Percentiles rank a stretch among this genome's conserved stretches.
phyloP scores from a whole-genome alignment of 2,113 vertebrate species.

The Thunnus maccoyii region DNA sequence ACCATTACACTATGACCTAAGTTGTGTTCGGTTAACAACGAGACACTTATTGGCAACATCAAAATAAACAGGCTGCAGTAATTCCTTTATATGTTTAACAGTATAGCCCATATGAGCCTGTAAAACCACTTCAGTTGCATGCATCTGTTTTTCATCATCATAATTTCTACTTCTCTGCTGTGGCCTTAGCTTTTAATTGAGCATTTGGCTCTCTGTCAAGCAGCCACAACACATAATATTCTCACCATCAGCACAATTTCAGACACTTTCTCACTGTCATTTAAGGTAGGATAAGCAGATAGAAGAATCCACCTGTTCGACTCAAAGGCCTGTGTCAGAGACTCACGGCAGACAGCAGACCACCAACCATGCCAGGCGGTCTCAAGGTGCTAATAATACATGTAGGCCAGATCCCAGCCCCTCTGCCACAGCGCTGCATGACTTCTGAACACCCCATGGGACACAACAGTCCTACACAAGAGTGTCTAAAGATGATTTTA shows the following conservation, averaged over 20 bases:
- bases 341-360: slow-evolving; percentile 56
- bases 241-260: slow-evolving; percentile 35
- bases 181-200: neutral
- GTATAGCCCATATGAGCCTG: neutral
- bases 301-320: slow-evolving; percentile 73
- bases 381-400: slow-evolving; percentile 76
- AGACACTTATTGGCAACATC: slow-evolving; percentile 41
- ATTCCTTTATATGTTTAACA: slow-evolving; percentile 11
- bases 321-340: slow-evolving; percentile 57
- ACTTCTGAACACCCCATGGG: slow-evolving; percentile 28
- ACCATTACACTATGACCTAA: neutral
- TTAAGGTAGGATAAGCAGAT: slow-evolving; percentile 2
- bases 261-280: neutral
- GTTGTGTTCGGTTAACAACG: slow-evolving; percentile 23
- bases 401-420: slow-evolving; percentile 37
- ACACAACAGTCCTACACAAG: slow-evolving; percentile 17
- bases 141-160: slow-evolving; percentile 19
- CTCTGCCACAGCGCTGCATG: slow-evolving; percentile 11
- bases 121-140: slow-evolving; percentile 20
- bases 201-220: neutral
- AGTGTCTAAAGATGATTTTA: neutral
- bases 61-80: slow-evolving; percentile 43
- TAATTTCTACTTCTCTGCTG: neutral
- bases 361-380: slow-evolving; percentile 67
- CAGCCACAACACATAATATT: neutral